Percentiles rank a stretch among this genome's conserved stretches.
These are phyloP conservation scores for Limnodromus scolopaceus DNA, from an alignment of 2,797 vertebrate genomes.

Conservation along the genomic window DNA sequence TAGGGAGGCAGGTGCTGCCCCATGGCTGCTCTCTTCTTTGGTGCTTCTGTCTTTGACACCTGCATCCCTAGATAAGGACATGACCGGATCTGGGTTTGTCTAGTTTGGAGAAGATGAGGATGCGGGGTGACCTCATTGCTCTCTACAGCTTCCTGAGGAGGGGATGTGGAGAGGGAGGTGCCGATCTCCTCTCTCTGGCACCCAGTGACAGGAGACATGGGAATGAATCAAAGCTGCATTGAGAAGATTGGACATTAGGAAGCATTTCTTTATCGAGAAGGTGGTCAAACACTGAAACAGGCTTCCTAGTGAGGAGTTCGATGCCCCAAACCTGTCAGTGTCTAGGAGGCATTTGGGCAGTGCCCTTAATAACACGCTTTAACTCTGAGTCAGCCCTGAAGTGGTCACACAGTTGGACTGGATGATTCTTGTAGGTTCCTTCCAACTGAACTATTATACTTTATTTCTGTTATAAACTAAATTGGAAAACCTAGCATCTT, in stretches of 20 bases:
- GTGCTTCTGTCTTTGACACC: neutral
- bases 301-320: rapidly evolving
- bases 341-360: neutral
- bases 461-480: neutral
- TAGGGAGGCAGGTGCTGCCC: neutral
- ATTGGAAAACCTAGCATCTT: neutral
- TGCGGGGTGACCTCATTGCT: neutral
- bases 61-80: neutral
- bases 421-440: rapidly evolving
- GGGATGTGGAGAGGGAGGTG: rapidly evolving
- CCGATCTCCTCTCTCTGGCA: neutral
- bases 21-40: neutral
- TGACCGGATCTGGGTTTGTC: neutral
- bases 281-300: neutral
- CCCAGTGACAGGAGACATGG: rapidly evolving
- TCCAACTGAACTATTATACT: neutral
- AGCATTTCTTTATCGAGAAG: rapidly evolving
- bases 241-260: rapidly evolving
- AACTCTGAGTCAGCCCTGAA: neutral
- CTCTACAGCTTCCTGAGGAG: neutral
- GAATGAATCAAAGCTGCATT: neutral
- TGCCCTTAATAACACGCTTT: neutral
- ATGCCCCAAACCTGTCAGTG: neutral
- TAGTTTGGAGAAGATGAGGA: neutral
- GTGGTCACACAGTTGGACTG: neutral